These are phyloP conservation scores for Schlechtendalia chinensis DNA, from an alignment of 1,140 invertebrate species.

Conservation along the genomic window DNA sequence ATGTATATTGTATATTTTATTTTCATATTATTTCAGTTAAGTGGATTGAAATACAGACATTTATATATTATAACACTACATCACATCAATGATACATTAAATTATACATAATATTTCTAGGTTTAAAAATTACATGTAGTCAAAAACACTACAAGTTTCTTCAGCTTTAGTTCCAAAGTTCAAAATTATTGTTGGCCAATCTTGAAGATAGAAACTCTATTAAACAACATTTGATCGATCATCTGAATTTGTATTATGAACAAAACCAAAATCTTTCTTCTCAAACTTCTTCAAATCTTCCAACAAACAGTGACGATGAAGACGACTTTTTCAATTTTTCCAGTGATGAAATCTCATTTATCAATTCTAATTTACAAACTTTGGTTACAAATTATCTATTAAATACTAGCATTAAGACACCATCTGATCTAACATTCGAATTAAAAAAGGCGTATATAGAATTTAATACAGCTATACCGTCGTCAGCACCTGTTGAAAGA, in stretches of 20 bases:
- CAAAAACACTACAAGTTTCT: slow-evolving; percentile 14
- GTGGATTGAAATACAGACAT: no score
- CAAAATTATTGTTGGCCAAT: slow-evolving; percentile 21
- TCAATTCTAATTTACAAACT: slow-evolving; percentile 17
- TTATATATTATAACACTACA: no score
- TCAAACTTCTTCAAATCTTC: slow-evolving; percentile 7
- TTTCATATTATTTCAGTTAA: not conserved
- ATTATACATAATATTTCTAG: slow-evolving; percentile 15
- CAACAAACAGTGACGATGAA: no score
- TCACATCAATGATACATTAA: not conserved
- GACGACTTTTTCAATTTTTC: slow-evolving; percentile 11
- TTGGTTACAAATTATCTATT: slow-evolving; percentile 23
- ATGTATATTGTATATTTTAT: not conserved
- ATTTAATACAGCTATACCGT: slow-evolving; percentile 22
- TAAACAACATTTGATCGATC: slow-evolving; percentile 1
- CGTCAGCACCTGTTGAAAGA: not conserved
- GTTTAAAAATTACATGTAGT: slow-evolving; percentile 21
- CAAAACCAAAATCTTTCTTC: not conserved
- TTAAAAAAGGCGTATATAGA: slow-evolving; percentile 10
- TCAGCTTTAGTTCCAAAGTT: slow-evolving; percentile 17
- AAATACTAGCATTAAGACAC: slow-evolving; percentile 20
- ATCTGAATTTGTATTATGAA: not conserved
- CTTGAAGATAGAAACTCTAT: not conserved
- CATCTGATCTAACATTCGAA: not conserved
- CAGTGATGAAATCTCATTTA: not conserved